Base-by-base conservation (phyloP, 2,888 invertebrate genomes). In the Leucophenga maculata region DNA sequence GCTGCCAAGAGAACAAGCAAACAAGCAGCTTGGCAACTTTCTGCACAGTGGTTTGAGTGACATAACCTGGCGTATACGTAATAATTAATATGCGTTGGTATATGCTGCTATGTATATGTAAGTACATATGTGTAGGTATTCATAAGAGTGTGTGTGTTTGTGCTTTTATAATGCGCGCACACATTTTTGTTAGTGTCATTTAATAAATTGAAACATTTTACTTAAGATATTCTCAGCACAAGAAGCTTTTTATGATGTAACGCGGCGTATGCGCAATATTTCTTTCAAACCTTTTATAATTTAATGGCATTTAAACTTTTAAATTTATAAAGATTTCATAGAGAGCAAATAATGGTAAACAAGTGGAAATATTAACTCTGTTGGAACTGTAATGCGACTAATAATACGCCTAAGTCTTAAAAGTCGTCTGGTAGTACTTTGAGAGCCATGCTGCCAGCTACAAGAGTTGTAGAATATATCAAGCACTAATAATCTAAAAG, bases 21-120 rank as follows among this genome's bases (percentile, higher is more conserved):
- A 39, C 9, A 39, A 8, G 39, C 39, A 39, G 39, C 39, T 39
- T 39, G 39, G 11, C 11, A 39, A 39, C 39, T 39, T 39, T 39
- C 9, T 39, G 39, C 39, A 39, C 39, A 39, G 39, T 39, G 39
- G 39, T 39, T 39, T 8, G 39, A 39, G 39, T 39, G 39, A 39
- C 73, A 84, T 81, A 79, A 77, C 80, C 83, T 77, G 83, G 77
- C 84, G 84, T 81, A 83, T 81, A 83, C 83, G 83, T 84, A 84
- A 81, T 84, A 81, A 83, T 81, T 84, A 83, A 80, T 82, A 84
- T 84, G 84, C 80, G 78, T 82, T 81, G n/a, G 39, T 39, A 39
- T 39, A 39, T 60, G 60, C n/a, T n/a, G n/a, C n/a, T 44, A 39
- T 60, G 59, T 39, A 39, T 11, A 11, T 11, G 9, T 39, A 39